Evolutionary conservation across 1,140 invertebrate species (phyloP), one percentile per base, ranked within the genome.

Genomic region (Drosophila mauritiana): DNA sequence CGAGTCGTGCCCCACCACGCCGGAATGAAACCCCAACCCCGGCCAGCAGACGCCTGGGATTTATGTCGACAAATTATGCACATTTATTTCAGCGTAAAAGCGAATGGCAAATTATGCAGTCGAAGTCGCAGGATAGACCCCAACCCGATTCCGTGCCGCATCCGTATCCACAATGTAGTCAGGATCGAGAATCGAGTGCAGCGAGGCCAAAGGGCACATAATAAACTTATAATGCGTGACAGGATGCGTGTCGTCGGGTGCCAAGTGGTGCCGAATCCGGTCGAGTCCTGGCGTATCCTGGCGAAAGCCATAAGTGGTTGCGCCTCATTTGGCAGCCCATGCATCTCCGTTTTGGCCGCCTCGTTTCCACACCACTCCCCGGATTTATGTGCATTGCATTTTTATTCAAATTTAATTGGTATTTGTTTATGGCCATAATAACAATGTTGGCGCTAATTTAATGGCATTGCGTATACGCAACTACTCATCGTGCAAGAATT

Each of bases 361-460:
- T n/a, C 49, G 13, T 36, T 25, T 40, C 43, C 43, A 54, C 31
- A 22, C 45, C 39, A n/a, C 43, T 10, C 17, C 10, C 17, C 10
- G 12, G 57, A 78, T 82, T 78, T 73, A 88, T 83, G 67, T 45
- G 43, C 39, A 88, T 73, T 79, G 84, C 82, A 75, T 65, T 88
- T 88, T 86, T 86, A 86, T 86, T 86, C 69, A 86, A 86, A 86
- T 86, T 88, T 86, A 88, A 86, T 88, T 88, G 79, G 72, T 79
- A 73, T 61, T 85, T 81, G 34, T 53, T 46, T 56, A 68, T 68
- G 51, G 73, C 58, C 53, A 86, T 83, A 88, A 79, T 82, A 81
- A 81, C 56, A 55, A 69, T 73, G 78, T 79, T 58, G 72, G 39
- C 34, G 43, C 43, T 54, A 42, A 52, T 76, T 76, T 77, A 77